Base-by-base conservation (phyloP, 1,140 invertebrate genomes). In the Calephelis virginiensis region DNA sequence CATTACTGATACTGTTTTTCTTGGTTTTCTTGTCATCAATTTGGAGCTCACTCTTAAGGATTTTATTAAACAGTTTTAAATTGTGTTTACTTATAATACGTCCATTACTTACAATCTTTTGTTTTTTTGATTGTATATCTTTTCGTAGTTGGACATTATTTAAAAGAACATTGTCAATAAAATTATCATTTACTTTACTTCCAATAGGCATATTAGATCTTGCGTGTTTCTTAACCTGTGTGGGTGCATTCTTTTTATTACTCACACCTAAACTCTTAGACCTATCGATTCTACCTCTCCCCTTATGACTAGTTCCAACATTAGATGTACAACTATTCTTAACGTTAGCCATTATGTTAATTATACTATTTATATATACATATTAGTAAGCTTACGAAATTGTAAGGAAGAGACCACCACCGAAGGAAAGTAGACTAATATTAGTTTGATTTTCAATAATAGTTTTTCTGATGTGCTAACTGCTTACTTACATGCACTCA, bases 401-500 rank as follows among this genome's bases (percentile, higher is more conserved):
- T 74, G 67, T 74, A 79, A 86, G 83, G 83, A 71, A 83, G 70
- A 72, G 68, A 80, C 85, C 86, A 80, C 86, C 86, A 89, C 86
- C 86, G 76, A 48, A 71, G 72, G 64, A 74, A 73, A 80, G 66
- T 71, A 72, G 64, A 76, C 70, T 64, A 73, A 75, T 78, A 80
- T 85, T 86, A 89, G 80, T 77, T 72, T 66, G 69, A 68, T 71
- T 68, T 66, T 67, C 67, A 60, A 63, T 62, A 64, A 69, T 66
- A 69, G 50, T 70, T 63, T 64, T 68, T 70, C 64, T 66, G 72
- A 73, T 71, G 72, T 76, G 75, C 71, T 73, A 69, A 71, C 72
- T 73, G 68, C 71, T 72, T 85, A 90, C 85, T 87, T 87, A 90
- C 88, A 85, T 90, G 88, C 85, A 84, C 72, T 83, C 77, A 77